Evolutionary conservation across 2,113 vertebrate species (phyloP).

Genomic region (Etheostoma cragini): DNA sequence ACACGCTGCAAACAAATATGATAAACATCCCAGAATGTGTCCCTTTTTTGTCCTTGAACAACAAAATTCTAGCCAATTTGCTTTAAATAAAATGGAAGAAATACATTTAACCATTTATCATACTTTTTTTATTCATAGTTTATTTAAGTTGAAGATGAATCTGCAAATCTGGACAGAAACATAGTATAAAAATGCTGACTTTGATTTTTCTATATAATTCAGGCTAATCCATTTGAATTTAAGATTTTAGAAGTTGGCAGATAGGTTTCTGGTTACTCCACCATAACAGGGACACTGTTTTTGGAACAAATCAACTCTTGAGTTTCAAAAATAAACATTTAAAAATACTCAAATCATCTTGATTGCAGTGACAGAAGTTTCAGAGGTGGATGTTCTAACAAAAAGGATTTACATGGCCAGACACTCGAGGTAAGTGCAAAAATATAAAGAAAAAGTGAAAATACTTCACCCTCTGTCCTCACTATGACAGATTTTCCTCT

Average conservation of each 20-base stretch:
- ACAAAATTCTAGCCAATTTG: neutral
- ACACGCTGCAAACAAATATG: neutral
- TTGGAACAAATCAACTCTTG: neutral
- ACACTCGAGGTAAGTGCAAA: conserved; percentile 7
- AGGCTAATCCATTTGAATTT: neutral
- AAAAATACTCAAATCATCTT: neutral
- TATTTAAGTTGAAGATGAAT: neutral
- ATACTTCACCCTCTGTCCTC: conserved; percentile 21
- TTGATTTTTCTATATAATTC: neutral
- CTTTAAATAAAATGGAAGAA: too few relatives aligned
- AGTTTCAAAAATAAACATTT: neutral
- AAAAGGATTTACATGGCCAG: conserved; percentile 18
- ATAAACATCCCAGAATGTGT: neutral
- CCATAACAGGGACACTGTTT: neutral
- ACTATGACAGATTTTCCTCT: neutral
- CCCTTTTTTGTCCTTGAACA: too few relatives aligned
- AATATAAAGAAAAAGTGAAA: neutral
- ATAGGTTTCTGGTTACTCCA: neutral
- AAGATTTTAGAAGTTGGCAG: neutral
- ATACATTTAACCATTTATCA: too few relatives aligned
- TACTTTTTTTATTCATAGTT: neutral
- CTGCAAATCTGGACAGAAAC: neutral
- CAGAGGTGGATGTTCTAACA: neutral
- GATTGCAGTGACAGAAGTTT: neutral
- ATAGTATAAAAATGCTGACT: neutral